Conservation (phyloP, 1,140 invertebrate genomes). For the Eumeta japonica region DNA sequence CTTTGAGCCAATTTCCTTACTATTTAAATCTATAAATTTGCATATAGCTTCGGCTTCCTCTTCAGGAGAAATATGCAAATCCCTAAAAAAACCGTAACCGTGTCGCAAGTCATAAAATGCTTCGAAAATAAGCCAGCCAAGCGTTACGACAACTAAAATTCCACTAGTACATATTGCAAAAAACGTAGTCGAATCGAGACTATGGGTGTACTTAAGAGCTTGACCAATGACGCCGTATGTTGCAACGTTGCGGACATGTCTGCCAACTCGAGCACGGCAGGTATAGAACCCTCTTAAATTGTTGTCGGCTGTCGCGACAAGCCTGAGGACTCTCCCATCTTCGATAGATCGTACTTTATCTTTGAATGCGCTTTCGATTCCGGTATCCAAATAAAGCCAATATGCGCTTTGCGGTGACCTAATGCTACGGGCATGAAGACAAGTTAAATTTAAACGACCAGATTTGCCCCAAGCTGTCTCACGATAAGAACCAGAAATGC, state of each 20-base stretch:
- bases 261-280: conserved; percentile 28
- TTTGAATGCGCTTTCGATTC: conserved; percentile 12
- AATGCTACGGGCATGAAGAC: conserved; percentile 24
- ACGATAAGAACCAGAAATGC: conserved; percentile 37
- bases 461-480: conserved; percentile 39
- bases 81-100: conserved; percentile 44
- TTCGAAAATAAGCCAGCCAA: conserved; percentile 33
- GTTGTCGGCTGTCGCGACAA: conserved; percentile 25
- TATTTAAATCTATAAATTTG: conserved; percentile 31
- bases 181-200: conserved; percentile 27
- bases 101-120: conserved; percentile 33
- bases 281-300: conserved; percentile 39
- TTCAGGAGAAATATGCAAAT: conserved; percentile 30
- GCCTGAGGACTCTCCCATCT: conserved; percentile 29
- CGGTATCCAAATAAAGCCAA: conserved; percentile 37
- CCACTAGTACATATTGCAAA: conserved; percentile 33
- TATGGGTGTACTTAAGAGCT: conserved; percentile 20
- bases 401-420: conserved; percentile 16
- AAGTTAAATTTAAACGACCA: conserved; percentile 39
- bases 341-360: conserved; percentile 24
- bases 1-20: conserved; percentile 19
- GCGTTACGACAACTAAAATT: conserved; percentile 27
- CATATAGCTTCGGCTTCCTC: conserved; percentile 35
- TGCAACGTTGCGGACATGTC: conserved; percentile 28
- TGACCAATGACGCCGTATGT: conserved; percentile 40